phyloP scores from a whole-genome alignment of 2,888 invertebrate genomes.

The Pecten maximus region DNA sequence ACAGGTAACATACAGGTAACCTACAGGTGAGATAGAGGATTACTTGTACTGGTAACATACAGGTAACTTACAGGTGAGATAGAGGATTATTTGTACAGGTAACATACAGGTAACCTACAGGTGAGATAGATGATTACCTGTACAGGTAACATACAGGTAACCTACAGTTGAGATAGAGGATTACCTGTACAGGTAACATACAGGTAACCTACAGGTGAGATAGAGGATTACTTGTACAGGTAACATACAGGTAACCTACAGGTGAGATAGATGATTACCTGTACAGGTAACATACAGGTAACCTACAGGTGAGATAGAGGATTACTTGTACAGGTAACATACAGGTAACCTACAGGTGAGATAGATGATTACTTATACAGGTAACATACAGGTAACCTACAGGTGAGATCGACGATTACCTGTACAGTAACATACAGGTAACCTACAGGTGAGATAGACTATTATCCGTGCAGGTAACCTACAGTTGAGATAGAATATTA shows the following conservation, averaged over 20 bases:
- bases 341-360: neutral
- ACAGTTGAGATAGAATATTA: too few relatives aligned
- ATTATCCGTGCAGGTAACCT: too few relatives aligned
- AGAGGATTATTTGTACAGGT: too few relatives aligned
- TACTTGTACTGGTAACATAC: too few relatives aligned
- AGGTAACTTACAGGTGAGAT: neutral
- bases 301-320: neutral
- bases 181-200: neutral
- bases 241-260: neutral
- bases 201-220: too few relatives aligned
- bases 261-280: too few relatives aligned
- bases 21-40: neutral
- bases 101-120: neutral
- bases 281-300: neutral
- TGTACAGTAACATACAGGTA: too few relatives aligned
- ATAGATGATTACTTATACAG: neutral
- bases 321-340: too few relatives aligned
- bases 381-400: neutral
- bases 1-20: too few relatives aligned
- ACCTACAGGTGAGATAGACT: too few relatives aligned
- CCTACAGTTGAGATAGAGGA: neutral
- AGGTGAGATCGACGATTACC: too few relatives aligned
- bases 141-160: neutral
- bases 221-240: too few relatives aligned
- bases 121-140: neutral